Base-by-base conservation (phyloP, 2,113 vertebrate species). In the Amblyopsis rosae region DNA sequence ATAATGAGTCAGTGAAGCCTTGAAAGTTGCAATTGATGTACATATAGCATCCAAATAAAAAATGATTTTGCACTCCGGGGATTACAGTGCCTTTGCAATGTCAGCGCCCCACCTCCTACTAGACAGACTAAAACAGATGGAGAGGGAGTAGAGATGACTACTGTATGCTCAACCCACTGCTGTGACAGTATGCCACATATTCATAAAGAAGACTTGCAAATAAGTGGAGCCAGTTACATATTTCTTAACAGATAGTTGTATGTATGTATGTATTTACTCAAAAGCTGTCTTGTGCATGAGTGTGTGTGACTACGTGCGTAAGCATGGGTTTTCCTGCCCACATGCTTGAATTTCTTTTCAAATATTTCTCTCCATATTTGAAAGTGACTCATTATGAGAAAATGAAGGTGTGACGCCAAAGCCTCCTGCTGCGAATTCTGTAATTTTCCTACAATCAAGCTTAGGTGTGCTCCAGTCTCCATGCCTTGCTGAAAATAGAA, bases 61-160 rank as follows among this genome's bases (percentile, higher is more conserved):
- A 12, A 11, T 11, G 49, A 51, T 54, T 60, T 76, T 13, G 16
- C 50, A 45, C n/a, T 82, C 46, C 26, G 55, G 72, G 78, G 79
- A 81, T 83, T 81, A 71, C 50, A 74, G 75, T 63, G 75, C 73
- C 71, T 87, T 87, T 82, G 76, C 80, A 83, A 84, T 89, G 84
- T 82, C 76, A 87, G 73, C 1, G 58, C 72, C 85, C 71, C 65
- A 82, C 79, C 80, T 88, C 79, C 85, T 73, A 79, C 84, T 65
- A 57, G 69, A 62, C 78, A 67, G 66, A 82, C 76, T 32, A 70
- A 87, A 86, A 86, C 72, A 86, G 76, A 83, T 70, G 58, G 63
- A 70, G 47, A 64, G 17, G 8, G 56, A 63, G 56, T 26, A 26
- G 33, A 17, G 65, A 71, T 77, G 68, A 81, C 48, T 70, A 66